A percentile compares a stretch with the other conserved stretches of the same genome.
Conservation (phyloP, 2,888 invertebrate species). For the Aphrophora alni region DNA sequence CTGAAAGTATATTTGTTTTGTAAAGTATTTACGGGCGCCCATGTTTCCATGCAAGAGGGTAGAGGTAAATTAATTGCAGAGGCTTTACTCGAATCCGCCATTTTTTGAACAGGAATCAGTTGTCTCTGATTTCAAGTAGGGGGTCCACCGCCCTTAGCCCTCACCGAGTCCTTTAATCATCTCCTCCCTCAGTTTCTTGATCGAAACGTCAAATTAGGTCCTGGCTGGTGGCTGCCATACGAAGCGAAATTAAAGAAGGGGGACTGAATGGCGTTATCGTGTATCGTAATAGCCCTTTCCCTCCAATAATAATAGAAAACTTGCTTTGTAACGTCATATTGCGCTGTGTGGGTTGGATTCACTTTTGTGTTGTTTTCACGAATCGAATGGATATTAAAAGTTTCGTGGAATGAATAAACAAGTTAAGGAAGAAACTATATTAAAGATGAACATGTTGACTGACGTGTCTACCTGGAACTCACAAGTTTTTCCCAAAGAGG, state of each 20-base stretch:
- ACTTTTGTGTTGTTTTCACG: background rate
- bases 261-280: background rate
- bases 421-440: no score
- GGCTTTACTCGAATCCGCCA: background rate
- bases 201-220: slow-evolving; percentile 5
- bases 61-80: background rate
- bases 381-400: background rate
- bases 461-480: no score
- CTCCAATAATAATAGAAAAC: no score
- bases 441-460: no score
- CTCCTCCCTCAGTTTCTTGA: slow-evolving; percentile 1
- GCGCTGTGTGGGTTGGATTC: background rate
- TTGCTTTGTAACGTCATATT: background rate
- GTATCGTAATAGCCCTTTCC: no score
- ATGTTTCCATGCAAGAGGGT: no score
- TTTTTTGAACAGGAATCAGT: background rate
- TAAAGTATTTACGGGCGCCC: no score
- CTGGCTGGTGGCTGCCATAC: background rate
- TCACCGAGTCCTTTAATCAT: background rate
- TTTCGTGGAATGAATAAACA: background rate
- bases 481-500: no score
- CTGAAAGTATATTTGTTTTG: no score
- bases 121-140: slow-evolving; percentile 1
- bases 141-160: background rate
- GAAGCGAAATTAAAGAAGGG: background rate